phyloP scores from a whole-genome alignment of 2,113 vertebrate genomes.

The Tenebrosternarchus preto region DNA sequence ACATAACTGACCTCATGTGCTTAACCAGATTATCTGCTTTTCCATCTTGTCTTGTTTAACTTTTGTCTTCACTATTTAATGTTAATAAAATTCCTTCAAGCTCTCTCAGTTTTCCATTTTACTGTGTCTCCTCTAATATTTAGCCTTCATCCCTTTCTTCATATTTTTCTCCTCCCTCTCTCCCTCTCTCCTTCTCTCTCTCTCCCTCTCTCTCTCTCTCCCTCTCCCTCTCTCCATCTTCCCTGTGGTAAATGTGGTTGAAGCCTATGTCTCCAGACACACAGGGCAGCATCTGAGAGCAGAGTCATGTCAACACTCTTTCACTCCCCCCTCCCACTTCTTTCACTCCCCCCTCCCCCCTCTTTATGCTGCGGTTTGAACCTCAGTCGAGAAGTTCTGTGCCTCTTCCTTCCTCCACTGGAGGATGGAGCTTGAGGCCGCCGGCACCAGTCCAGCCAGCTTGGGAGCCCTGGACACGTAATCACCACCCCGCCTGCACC shows the following conservation, averaged over 20 bases:
- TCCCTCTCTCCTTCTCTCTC: conserved; percentile 62
- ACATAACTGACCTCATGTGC: not conserved
- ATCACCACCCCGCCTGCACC: conserved; percentile 11
- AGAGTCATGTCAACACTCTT: conserved; percentile 80
- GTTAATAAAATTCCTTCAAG: conserved; percentile 4
- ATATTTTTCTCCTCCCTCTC: conserved; percentile 15
- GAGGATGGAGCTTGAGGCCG: conserved; percentile 25
- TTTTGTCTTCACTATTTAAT: not conserved
- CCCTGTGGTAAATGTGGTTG: conserved; percentile 71
- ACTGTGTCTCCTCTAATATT: not conserved
- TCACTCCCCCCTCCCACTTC: conserved; percentile 77
- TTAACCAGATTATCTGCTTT: not conserved
- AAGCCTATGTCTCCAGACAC: conserved; percentile 84
- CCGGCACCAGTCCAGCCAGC: conserved; percentile 29
- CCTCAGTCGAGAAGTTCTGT: conserved; percentile 74
- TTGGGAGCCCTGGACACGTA: conserved; percentile 15
- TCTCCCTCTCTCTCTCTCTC: too few species aligned
- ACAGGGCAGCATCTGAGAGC: conserved; percentile 80
- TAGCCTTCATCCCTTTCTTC: not conserved
- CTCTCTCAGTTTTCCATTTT: conserved; percentile 19
- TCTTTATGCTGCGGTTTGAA: conserved; percentile 77
- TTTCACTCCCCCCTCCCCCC: conserved; percentile 69
- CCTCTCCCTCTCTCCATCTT: conserved; percentile 60
- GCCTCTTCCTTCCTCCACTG: conserved; percentile 72
- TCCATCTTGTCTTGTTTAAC: not conserved